A percentile compares a stretch with the other conserved stretches of the same genome.
Conservation (phyloP, 2,113 vertebrate genomes). For the Vidua chalybeata region DNA sequence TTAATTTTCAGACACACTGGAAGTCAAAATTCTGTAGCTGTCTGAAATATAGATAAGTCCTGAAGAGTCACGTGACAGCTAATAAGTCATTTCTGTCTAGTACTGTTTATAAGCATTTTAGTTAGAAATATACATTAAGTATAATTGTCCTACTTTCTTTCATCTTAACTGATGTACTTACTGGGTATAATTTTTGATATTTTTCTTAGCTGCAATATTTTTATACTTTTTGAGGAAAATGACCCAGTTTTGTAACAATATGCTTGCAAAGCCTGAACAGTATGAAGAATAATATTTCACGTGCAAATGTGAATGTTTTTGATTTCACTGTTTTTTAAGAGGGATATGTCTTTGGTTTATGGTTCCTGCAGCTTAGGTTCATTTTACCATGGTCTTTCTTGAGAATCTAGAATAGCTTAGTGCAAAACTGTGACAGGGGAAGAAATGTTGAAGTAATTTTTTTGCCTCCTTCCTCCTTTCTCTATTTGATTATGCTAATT, state of each 20-base stretch:
- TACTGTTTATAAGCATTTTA: neutral
- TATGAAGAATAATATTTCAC: neutral
- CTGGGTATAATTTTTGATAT: neutral
- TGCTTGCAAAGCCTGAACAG: neutral
- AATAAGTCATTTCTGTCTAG: neutral
- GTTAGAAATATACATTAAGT: neutral
- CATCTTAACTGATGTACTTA: neutral
- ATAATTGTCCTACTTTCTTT: slow-evolving; percentile 46
- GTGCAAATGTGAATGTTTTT: neutral
- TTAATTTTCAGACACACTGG: neutral
- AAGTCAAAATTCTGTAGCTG: neutral
- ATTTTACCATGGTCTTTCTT: neutral
- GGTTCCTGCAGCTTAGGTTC: neutral
- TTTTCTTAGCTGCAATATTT: neutral
- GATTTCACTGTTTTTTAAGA: neutral
- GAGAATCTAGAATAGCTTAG: neutral
- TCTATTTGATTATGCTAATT: neutral
- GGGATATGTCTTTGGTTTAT: neutral
- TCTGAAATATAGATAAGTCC: neutral
- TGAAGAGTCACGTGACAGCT: neutral
- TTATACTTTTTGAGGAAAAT: slow-evolving; percentile 17
- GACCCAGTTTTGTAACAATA: slow-evolving; percentile 32
- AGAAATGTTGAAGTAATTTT: neutral
- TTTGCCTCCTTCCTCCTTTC: accelerated
- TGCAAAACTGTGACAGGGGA: neutral